Base-by-base conservation (phyloP, 2,797 vertebrate species). In the Cuniculus paca region DNA sequence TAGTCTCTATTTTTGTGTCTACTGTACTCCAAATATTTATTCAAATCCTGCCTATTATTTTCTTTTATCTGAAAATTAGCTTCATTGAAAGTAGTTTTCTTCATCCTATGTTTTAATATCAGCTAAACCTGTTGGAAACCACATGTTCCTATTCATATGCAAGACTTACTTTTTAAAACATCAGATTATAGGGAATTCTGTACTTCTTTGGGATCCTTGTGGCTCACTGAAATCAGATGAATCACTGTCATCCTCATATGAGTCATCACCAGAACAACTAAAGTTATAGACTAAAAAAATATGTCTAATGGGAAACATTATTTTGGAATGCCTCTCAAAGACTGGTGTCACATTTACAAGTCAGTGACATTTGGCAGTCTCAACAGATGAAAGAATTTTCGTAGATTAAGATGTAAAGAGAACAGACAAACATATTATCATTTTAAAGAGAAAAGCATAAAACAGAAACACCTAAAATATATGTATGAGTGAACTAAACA, bases 151-250 rank as follows among this genome's bases (percentile, higher is more conserved):
- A 91, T 78, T 96, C 70, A 93, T 34, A 83, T 24, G 63, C 83
- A 82, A 93, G 60, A 90, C 19, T 91, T 96, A 78, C 91, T 95
- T 96, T 93, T 90, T 60, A 96, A 78, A 31, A 31, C 42, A 86
- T 88, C 26, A 70, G 52, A 17, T 89, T 97, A 86, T 77, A 90
- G 91, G 45, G 92, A 93, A 91, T 88, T 83, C 80, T 74, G 45
- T 78, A 90, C 61, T 92, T 95, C 88, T 95, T 90, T 95, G 42
- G 39, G 61, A 93, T 95, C 48, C 65, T 88, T 39, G 78, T 96
- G 92, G 90, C 87, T 97, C 84, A 90, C 70, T 94, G 88, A 78
- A 90, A 90, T 83, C 81, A 90, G 85, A 96, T 97, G 96, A 97
- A 93, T 97, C 96, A 97, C 80, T 22, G 65, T 96, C 93, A 96